These are phyloP conservation scores for Mesembrinibis cayennensis DNA, from an alignment of 2,113 vertebrate species.

Conservation along the genomic window DNA sequence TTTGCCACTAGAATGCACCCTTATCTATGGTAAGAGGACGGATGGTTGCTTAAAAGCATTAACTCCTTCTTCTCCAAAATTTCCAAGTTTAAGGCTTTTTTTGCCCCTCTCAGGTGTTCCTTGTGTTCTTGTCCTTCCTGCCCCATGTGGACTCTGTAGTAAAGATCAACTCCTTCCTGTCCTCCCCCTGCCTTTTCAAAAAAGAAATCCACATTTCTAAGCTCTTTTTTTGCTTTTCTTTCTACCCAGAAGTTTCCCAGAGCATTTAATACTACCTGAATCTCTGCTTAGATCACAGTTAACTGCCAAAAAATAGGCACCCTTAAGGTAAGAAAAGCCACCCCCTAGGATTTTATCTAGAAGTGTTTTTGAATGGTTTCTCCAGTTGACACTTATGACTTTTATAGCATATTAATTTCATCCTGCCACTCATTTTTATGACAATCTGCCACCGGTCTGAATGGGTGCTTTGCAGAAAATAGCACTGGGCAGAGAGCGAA, in stretches of 20 bases:
- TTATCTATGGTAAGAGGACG: conserved; percentile 78
- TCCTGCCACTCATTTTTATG: conserved; percentile 8
- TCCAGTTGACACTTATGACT: not conserved
- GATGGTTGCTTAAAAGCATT: conserved; percentile 57
- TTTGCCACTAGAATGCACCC: conserved; percentile 83
- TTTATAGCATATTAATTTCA: conserved; percentile 30
- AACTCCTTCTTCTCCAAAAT: conserved; percentile 59
- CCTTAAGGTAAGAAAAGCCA: not conserved
- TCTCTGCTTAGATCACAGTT: not conserved
- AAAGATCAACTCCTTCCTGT: not conserved
- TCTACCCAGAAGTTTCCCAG: not conserved
- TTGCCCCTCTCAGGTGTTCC: not conserved
- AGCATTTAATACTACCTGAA: not conserved
- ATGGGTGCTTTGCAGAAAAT: not conserved
- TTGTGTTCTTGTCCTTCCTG: not conserved
- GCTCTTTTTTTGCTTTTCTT: not conserved
- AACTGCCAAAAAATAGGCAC: not conserved
- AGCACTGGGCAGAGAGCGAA: not conserved
- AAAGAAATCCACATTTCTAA: not conserved
- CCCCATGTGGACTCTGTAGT: not conserved
- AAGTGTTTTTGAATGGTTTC: conserved; percentile 12
- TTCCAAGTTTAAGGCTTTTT: not conserved
- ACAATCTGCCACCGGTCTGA: not conserved
- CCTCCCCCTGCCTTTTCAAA: not conserved
- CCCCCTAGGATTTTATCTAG: not conserved